A percentile compares a stretch with the other conserved stretches of the same genome.
Evolutionary conservation across 2,797 vertebrate species (phyloP).

Genomic region (Chaenodraco wilsoni): DNA sequence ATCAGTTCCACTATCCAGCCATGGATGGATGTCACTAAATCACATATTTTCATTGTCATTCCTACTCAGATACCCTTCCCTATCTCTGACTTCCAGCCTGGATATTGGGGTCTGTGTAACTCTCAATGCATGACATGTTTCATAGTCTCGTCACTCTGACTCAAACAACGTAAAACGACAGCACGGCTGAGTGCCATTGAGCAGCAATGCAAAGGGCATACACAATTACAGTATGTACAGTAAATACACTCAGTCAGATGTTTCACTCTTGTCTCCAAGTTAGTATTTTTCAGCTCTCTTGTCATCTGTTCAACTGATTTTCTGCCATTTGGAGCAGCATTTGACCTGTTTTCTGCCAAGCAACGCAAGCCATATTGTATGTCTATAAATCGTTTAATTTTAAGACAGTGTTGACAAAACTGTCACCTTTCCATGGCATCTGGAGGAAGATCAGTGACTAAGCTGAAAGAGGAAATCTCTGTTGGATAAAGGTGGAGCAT

Average conservation of each 20-base stretch:
- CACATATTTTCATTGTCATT: slow-evolving; percentile 7
- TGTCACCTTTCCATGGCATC: slow-evolving; percentile 45
- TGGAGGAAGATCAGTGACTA: slow-evolving; percentile 40
- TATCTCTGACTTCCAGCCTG: slow-evolving; percentile 19
- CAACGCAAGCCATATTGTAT: slow-evolving; percentile 1
- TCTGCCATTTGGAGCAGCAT: slow-evolving; percentile 30
- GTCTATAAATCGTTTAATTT: slow-evolving; percentile 49
- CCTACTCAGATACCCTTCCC: not conserved
- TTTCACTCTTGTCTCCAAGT: slow-evolving; percentile 30
- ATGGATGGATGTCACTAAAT: not conserved
- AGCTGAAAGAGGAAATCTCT: slow-evolving; percentile 29
- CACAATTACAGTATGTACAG: slow-evolving; percentile 29
- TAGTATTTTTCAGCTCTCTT: slow-evolving; percentile 17
- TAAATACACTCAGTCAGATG: slow-evolving; percentile 40
- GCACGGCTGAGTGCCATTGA: slow-evolving; percentile 55
- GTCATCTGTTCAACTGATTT: slow-evolving; percentile 31
- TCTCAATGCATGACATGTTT: slow-evolving; percentile 43
- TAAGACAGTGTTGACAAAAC: slow-evolving; percentile 54
- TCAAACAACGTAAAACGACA: slow-evolving; percentile 46
- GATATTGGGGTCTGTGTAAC: slow-evolving; percentile 20
- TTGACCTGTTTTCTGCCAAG: slow-evolving; percentile 37
- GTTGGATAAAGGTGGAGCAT: slow-evolving; percentile 23
- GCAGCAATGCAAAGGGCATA: slow-evolving; percentile 46
- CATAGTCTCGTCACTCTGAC: slow-evolving; percentile 50
- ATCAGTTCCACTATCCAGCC: not conserved